These are phyloP conservation scores for Gasterosteus aculeatus DNA, from an alignment of 2,113 vertebrate genomes.

Conservation along the genomic window DNA sequence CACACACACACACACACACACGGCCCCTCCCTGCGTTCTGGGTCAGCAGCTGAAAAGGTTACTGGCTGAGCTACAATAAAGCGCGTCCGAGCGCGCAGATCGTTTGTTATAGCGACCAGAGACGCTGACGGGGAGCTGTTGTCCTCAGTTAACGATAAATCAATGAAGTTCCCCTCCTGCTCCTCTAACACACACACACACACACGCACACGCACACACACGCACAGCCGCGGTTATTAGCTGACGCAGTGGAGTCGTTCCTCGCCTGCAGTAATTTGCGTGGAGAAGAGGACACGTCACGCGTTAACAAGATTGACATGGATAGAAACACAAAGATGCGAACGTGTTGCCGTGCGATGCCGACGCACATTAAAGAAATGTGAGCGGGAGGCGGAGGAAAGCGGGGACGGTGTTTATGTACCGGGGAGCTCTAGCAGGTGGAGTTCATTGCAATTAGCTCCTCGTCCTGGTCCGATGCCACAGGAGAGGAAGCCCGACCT, in stretches of 20 bases:
- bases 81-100: constrained; percentile 88
- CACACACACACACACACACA: constrained; percentile 49
- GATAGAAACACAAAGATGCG: constrained; percentile 59
- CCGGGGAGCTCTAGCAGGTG: constrained; percentile 60
- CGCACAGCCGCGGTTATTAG: constrained; percentile 62
- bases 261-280: constrained; percentile 70
- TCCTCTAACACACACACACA: constrained; percentile 41
- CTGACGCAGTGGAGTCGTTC: constrained; percentile 62
- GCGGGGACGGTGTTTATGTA: constrained; percentile 36
- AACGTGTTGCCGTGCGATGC: constrained; percentile 50
- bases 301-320: constrained; percentile 79
- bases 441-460: constrained; percentile 68
- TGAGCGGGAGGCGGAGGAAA: constrained; percentile 31
- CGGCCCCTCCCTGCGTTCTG: constrained; percentile 82
- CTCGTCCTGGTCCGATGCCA: constrained; percentile 55
- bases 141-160: constrained; percentile 82
- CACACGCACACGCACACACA: constrained; percentile 5
- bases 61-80: constrained; percentile 92
- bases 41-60: constrained; percentile 96
- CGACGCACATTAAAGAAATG: constrained; percentile 44
- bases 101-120: constrained; percentile 86
- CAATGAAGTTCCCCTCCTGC: constrained; percentile 75
- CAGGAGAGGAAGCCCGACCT: constrained; percentile 57
- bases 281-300: constrained; percentile 77
- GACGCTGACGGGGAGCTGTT: constrained; percentile 83